phyloP scores from a whole-genome alignment of 1,140 invertebrate species.

The Anastrepha obliqua region DNA sequence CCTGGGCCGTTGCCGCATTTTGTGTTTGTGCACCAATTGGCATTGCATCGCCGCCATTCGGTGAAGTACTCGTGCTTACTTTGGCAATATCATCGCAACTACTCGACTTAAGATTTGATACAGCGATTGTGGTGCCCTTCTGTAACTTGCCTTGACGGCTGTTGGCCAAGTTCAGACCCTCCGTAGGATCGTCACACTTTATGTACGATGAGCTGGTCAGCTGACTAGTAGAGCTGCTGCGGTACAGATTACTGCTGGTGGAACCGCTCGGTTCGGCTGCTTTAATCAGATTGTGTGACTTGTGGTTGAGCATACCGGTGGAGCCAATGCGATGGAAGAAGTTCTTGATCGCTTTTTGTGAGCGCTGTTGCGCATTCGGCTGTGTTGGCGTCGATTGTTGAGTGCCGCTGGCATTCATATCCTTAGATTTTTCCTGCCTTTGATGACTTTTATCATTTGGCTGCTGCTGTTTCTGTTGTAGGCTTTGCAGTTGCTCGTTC shows the following conservation, averaged over 20 bases:
- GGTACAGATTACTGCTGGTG: conserved; percentile 76
- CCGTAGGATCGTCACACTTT: conserved; percentile 85
- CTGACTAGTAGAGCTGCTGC: conserved; percentile 85
- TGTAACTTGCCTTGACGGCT: conserved; percentile 63
- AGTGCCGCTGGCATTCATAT: conserved; percentile 60
- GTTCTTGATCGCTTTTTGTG: conserved; percentile 79
- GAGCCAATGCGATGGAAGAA: conserved; percentile 86
- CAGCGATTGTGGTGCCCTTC: conserved; percentile 56
- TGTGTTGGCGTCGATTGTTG: conserved; percentile 32
- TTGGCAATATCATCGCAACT: conserved; percentile 74
- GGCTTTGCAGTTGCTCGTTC: conserved; percentile 66
- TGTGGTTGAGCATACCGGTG: conserved; percentile 83
- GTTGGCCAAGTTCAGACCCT: conserved; percentile 80
- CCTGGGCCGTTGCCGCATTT: neutral
- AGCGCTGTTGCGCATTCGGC: conserved; percentile 63
- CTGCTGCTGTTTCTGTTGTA: conserved; percentile 64
- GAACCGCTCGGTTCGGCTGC: conserved; percentile 66
- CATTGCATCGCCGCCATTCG: neutral
- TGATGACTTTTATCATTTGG: conserved; percentile 56
- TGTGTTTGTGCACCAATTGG: conserved; percentile 17
- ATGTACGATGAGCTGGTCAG: conserved; percentile 82
- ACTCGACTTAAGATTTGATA: conserved; percentile 67
- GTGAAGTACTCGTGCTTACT: conserved; percentile 62
- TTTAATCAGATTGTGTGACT: conserved; percentile 75
- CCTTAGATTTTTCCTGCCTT: conserved; percentile 60